These are phyloP conservation scores for Baryphthengus martii DNA, from an alignment of 2,113 vertebrate genomes.

Conservation along the genomic window DNA sequence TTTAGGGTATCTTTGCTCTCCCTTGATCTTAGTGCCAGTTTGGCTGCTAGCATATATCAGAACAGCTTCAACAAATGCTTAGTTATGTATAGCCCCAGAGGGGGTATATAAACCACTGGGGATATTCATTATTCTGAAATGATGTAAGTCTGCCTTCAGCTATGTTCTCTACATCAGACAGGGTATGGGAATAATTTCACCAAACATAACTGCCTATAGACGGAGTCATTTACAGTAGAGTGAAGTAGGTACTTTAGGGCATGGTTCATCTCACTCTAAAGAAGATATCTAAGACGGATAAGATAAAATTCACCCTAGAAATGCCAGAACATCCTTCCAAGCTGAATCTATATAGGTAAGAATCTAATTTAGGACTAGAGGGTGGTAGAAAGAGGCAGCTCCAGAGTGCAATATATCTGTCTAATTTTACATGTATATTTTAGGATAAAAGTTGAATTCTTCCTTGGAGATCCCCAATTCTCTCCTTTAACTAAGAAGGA, in stretches of 20 bases:
- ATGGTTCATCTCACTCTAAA: neutral
- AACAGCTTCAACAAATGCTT: neutral
- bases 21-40: slow-evolving; percentile 1
- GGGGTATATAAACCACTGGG: neutral
- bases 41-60: neutral
- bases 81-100: neutral
- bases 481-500: neutral
- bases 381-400: neutral
- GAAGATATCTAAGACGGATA: neutral
- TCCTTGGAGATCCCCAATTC: neutral
- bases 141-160: neutral
- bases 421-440: neutral
- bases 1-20: neutral
- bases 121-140: slow-evolving; percentile 19
- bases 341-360: neutral
- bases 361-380: neutral
- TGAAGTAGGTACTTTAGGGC: neutral
- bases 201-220: neutral
- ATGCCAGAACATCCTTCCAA: neutral
- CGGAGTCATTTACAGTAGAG: neutral
- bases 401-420: neutral
- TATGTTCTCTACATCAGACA: neutral
- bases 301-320: neutral
- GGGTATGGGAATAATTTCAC: neutral
- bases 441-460: neutral